phyloP scores from a whole-genome alignment of 2,113 vertebrate species.

The Panthera uncia region DNA sequence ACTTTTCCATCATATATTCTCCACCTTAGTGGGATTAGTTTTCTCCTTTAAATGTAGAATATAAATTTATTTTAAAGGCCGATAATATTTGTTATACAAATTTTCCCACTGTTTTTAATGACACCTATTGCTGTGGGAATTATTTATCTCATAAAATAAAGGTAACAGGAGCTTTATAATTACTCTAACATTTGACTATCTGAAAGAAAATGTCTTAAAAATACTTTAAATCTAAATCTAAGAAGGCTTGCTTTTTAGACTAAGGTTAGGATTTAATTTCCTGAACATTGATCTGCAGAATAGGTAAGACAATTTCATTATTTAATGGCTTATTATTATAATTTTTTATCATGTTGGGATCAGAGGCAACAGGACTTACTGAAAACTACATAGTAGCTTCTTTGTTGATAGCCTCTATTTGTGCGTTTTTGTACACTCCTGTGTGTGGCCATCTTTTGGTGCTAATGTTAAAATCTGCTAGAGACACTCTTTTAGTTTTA shows the following conservation, averaged over 20 bases:
- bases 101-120: background rate
- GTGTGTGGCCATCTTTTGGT: background rate
- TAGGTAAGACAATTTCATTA: background rate
- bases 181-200: background rate
- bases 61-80: background rate
- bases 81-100: background rate
- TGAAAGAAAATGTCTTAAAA: background rate
- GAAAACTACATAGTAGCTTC: background rate
- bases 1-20: background rate
- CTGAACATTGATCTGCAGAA: background rate
- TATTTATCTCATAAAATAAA: background rate
- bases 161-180: background rate
- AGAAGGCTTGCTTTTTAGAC: background rate
- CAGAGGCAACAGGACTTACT: background rate
- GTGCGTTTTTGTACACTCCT: background rate
- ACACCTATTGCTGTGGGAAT: background rate
- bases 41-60: background rate
- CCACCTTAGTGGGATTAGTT: background rate
- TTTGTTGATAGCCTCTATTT: background rate
- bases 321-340: background rate
- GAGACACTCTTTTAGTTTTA: background rate
- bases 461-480: background rate
- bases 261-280: slow-evolving; percentile 24
- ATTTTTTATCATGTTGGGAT: background rate
- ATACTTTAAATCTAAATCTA: background rate